Evolutionary conservation across 2,797 vertebrate genomes (phyloP).

Genomic region (Percopsis omiscomaycus): DNA sequence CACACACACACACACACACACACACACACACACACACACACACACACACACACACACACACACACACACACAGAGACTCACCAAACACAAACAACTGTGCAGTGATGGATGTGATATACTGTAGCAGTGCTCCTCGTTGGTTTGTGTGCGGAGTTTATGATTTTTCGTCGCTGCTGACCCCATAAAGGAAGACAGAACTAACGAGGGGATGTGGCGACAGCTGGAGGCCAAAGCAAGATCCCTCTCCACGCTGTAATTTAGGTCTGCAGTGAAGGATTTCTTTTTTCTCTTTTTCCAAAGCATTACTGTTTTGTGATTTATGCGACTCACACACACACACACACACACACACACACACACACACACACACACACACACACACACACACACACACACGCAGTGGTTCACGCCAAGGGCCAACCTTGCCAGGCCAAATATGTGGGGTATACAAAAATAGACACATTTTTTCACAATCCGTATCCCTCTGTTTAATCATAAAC

Average conservation of each 20-base stretch:
- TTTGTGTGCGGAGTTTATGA: conserved; percentile 50
- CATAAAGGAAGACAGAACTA: conserved; percentile 33
- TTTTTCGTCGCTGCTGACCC: conserved; percentile 52
- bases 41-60: conserved; percentile 11
- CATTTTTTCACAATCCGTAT: background rate
- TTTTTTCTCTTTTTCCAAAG: conserved; percentile 38
- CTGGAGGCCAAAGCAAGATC: conserved; percentile 21
- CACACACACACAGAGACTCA: background rate
- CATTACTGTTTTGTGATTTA: too few species aligned
- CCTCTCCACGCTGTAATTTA: conserved; percentile 48
- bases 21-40: conserved; percentile 7
- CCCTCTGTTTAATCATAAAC: conserved; percentile 23
- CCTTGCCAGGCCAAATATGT: too few species aligned
- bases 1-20: background rate
- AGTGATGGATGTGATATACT: too few species aligned
- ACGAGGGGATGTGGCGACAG: conserved; percentile 43
- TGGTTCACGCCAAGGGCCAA: too few species aligned
- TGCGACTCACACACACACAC: background rate
- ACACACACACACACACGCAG: background rate
- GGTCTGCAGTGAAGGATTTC: conserved; percentile 42
- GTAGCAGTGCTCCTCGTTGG: conserved; percentile 13
- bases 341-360: too few species aligned
- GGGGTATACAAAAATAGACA: background rate
- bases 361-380: conserved; percentile 13
- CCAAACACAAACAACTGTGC: too few species aligned